Conservation (phyloP, 2,797 vertebrate species). For the Pseudomugil tenellus region DNA sequence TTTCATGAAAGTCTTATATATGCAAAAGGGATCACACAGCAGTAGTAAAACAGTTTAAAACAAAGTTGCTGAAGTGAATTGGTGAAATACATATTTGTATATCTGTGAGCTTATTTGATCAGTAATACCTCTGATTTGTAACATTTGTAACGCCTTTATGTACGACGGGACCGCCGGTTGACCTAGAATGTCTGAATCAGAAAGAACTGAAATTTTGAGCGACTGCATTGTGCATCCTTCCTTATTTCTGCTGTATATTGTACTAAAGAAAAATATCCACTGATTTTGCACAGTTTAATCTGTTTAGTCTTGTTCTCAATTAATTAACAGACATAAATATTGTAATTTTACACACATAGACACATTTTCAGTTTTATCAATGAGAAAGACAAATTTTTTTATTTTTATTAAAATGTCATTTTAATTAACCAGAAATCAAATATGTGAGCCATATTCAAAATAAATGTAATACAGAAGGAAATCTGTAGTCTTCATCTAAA, state of each 20-base stretch:
- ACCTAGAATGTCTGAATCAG: too few species aligned
- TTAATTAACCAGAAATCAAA: constrained; percentile 28
- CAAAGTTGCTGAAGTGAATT: not conserved
- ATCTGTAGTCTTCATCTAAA: constrained; percentile 30
- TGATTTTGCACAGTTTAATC: too few species aligned
- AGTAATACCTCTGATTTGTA: too few species aligned
- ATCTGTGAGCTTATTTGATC: too few species aligned
- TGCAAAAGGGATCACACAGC: not conserved
- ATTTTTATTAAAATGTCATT: constrained; percentile 23
- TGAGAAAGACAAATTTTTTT: not conserved
- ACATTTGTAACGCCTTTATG: too few species aligned
- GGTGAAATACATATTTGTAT: too few species aligned
- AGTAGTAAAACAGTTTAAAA: not conserved
- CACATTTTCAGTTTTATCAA: not conserved
- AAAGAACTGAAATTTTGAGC: too few species aligned
- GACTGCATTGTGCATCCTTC: too few species aligned
- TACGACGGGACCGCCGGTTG: too few species aligned
- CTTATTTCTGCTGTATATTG: not conserved
- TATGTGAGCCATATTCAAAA: not conserved
- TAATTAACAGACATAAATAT: too few species aligned
- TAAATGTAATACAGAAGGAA: constrained; percentile 15
- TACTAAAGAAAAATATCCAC: not conserved
- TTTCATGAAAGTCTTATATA: not conserved
- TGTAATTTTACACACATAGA: not conserved
- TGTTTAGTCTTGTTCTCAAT: too few species aligned